Evolutionary conservation across 2,888 invertebrate genomes (phyloP).

Genomic region (Yponomeuta cagnagella): DNA sequence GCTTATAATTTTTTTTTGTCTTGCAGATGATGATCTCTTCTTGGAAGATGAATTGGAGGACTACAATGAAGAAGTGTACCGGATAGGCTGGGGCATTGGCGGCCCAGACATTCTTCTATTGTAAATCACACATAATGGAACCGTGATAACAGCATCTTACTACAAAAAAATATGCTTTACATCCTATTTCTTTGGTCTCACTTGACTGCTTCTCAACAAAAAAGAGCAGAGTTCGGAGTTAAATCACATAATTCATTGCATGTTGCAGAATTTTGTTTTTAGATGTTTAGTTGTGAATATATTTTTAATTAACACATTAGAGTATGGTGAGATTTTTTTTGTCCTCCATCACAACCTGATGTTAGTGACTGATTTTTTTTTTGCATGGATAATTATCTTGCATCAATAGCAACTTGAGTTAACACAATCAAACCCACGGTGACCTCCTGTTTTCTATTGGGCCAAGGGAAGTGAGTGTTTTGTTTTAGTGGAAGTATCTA

Average conservation of each 20-base stretch:
- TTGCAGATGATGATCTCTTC: constrained; percentile 47
- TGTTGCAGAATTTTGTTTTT: constrained; percentile 7
- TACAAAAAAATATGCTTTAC: background rate
- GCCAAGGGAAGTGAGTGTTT: background rate
- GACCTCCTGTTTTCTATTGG: background rate
- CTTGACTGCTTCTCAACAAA: background rate
- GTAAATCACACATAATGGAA: constrained; percentile 20
- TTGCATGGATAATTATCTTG: constrained; percentile 4
- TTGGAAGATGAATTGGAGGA: constrained; percentile 49
- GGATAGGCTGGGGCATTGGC: constrained; percentile 31
- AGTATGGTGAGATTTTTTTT: constrained; percentile 12
- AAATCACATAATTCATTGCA: constrained; percentile 9
- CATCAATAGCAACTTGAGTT: background rate
- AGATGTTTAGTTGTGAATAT: constrained; percentile 13
- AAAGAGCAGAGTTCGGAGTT: background rate
- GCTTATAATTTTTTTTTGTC: too few relatives aligned
- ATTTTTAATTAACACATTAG: background rate
- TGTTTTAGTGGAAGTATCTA: background rate
- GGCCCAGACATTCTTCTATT: constrained; percentile 45
- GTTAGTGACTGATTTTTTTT: constrained; percentile 6
- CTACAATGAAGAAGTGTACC: constrained; percentile 34
- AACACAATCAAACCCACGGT: background rate
- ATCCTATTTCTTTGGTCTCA: background rate
- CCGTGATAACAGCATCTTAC: background rate
- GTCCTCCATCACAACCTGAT: background rate